Conservation (phyloP, 92 coral and sea anemone species). For the Virgularia gustaviana region DNA sequence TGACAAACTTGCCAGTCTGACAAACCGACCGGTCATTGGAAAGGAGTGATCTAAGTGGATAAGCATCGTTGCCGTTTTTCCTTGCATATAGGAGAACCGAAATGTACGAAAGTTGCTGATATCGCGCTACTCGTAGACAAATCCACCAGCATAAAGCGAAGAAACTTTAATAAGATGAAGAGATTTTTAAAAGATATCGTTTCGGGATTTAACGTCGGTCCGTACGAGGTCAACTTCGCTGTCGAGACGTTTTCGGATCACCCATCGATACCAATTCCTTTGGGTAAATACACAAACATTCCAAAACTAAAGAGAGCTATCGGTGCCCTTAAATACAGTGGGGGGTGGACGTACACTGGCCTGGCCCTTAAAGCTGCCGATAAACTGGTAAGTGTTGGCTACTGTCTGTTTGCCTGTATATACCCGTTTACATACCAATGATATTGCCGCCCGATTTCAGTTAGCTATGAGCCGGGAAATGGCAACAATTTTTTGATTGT, state of each 20-base stretch:
- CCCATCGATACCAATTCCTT: background rate
- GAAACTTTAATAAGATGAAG: background rate
- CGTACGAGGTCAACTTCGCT: background rate
- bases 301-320: conserved; percentile 37
- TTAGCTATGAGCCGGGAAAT: too few relatives aligned
- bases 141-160: background rate
- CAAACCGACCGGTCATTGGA: too few relatives aligned
- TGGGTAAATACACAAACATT: background rate
- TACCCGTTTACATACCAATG: too few relatives aligned
- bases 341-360: conserved; percentile 54
- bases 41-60: too few relatives aligned
- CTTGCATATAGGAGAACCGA: too few relatives aligned
- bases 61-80: too few relatives aligned
- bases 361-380: conserved; percentile 42
- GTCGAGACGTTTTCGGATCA: background rate
- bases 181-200: background rate
- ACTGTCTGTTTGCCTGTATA: too few relatives aligned
- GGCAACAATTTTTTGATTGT: too few relatives aligned
- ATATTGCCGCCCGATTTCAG: too few relatives aligned
- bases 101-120: too few relatives aligned
- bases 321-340: conserved; percentile 28
- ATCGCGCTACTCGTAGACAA: background rate
- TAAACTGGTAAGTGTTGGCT: background rate
- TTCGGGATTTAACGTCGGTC: background rate
- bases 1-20: too few relatives aligned